A percentile compares a stretch with the other conserved stretches of the same genome.
phyloP scores from a whole-genome alignment of 2,888 invertebrate genomes.

The Plemyria rubiginata region DNA sequence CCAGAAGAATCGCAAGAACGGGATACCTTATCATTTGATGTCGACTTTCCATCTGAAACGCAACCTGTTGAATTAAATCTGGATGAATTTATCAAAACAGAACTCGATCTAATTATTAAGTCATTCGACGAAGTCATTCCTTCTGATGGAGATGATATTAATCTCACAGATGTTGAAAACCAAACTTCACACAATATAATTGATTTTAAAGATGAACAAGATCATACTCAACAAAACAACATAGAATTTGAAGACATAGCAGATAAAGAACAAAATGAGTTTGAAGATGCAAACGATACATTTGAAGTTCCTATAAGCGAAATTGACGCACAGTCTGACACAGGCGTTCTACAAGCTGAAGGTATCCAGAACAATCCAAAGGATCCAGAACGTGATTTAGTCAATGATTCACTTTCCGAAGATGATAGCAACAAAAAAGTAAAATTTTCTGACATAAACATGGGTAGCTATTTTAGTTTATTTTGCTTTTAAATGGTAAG shows the following conservation, averaged over 20 bases:
- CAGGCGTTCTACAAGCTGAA: conserved; percentile 3
- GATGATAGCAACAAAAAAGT: conserved; percentile 63
- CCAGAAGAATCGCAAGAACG: conserved; percentile 10
- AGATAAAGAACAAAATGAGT: conserved; percentile 25
- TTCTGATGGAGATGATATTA: conserved; percentile 12
- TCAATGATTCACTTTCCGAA: conserved; percentile 38
- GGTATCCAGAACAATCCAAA: too few species aligned
- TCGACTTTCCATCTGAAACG: not conserved
- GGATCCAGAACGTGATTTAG: conserved; percentile 41
- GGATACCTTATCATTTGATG: conserved; percentile 9
- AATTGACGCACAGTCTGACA: conserved; percentile 5
- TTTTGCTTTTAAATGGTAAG: not conserved
- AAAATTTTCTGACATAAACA: conserved; percentile 61
- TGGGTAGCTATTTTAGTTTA: conserved; percentile 50
- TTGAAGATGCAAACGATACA: conserved; percentile 29
- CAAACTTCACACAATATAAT: conserved; percentile 3
- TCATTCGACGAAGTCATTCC: conserved; percentile 10
- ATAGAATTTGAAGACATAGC: conserved; percentile 1
- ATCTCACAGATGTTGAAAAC: conserved; percentile 9
- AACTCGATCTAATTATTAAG: conserved; percentile 32
- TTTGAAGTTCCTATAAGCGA: conserved; percentile 11
- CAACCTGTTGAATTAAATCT: conserved; percentile 5
- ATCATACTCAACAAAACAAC: conserved; percentile 11
- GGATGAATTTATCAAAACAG: conserved; percentile 40
- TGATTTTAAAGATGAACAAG: conserved; percentile 4